Percentiles rank a stretch among this genome's conserved stretches.
Evolutionary conservation across 2,113 vertebrate species (phyloP).

Genomic region (Datnioides undecimradiatus): DNA sequence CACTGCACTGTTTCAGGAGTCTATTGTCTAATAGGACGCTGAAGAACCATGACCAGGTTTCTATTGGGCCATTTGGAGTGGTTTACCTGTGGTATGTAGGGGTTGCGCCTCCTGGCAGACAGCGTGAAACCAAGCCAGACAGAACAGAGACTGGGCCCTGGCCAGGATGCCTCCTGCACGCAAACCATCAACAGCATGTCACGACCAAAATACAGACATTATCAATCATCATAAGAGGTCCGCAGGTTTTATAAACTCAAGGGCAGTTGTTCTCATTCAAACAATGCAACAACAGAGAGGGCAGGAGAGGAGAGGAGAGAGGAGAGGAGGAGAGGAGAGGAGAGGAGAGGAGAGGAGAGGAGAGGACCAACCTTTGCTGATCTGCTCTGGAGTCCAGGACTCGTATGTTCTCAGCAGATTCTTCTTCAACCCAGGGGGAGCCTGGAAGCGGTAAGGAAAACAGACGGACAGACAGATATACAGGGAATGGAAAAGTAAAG

Average conservation of each 20-base stretch:
- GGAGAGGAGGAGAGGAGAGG: too few species aligned
- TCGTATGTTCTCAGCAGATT: conserved; percentile 97
- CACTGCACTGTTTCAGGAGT: neutral
- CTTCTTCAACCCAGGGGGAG: conserved; percentile 97
- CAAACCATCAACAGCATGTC: conserved; percentile 35
- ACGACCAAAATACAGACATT: conserved; percentile 17
- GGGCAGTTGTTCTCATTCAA: neutral
- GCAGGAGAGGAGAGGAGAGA: too few species aligned
- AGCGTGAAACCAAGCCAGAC: conserved; percentile 98
- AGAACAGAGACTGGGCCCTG: conserved; percentile 94
- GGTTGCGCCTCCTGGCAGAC: conserved; percentile 97
- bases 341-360: neutral
- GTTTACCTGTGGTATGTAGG: conserved; percentile 96
- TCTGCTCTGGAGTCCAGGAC: conserved; percentile 95
- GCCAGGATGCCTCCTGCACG: conserved; percentile 83
- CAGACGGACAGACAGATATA: neutral
- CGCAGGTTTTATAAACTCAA: neutral
- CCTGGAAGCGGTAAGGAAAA: conserved; percentile 79
- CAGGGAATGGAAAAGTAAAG: neutral
- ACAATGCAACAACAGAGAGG: neutral
- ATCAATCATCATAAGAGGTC: neutral
- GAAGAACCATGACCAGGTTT: neutral
- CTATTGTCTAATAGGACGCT: neutral
- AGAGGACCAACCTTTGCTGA: conserved; percentile 84
- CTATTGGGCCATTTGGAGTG: conserved; percentile 22